These are phyloP conservation scores for Threskiornis aethiopicus DNA, from an alignment of 2,797 vertebrate genomes.

Conservation along the genomic window DNA sequence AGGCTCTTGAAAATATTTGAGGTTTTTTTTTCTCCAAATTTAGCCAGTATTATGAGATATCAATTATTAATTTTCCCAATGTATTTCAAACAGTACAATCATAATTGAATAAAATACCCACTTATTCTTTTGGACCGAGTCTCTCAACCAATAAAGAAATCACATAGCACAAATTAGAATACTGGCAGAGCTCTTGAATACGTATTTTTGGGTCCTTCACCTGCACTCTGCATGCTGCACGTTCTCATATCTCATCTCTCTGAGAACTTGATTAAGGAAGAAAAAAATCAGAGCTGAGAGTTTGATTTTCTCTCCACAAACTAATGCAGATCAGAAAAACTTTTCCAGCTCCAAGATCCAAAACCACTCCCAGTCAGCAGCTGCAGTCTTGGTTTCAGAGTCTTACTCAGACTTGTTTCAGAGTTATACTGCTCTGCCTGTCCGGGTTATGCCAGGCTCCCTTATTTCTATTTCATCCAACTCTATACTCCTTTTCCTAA, in stretches of 20 bases:
- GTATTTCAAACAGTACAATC: not conserved
- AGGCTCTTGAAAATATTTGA: not conserved
- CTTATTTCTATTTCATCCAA: not conserved
- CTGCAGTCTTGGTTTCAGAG: not conserved
- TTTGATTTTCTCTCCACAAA: not conserved
- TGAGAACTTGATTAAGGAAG: not conserved
- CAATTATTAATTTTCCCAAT: not conserved
- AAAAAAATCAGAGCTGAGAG: not conserved
- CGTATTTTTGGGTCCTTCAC: not conserved
- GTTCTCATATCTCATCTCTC: not conserved
- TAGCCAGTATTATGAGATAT: not conserved
- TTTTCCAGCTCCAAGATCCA: not conserved
- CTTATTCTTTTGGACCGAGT: not conserved
- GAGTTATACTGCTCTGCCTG: not conserved
- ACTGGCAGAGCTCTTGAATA: not conserved
- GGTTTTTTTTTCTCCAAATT: not conserved
- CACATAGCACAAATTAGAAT: not conserved
- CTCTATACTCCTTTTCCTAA: not conserved
- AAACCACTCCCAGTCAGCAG: not conserved
- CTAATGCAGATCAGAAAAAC: not conserved
- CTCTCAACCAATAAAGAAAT: not conserved
- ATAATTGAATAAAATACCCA: not conserved
- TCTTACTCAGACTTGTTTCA: not conserved
- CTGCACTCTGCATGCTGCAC: not conserved
- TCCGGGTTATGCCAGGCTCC: not conserved